Evolutionary conservation across 2,113 vertebrate genomes (phyloP), one percentile per base, ranked within the genome.

Genomic region (Pithys albifrons): DNA sequence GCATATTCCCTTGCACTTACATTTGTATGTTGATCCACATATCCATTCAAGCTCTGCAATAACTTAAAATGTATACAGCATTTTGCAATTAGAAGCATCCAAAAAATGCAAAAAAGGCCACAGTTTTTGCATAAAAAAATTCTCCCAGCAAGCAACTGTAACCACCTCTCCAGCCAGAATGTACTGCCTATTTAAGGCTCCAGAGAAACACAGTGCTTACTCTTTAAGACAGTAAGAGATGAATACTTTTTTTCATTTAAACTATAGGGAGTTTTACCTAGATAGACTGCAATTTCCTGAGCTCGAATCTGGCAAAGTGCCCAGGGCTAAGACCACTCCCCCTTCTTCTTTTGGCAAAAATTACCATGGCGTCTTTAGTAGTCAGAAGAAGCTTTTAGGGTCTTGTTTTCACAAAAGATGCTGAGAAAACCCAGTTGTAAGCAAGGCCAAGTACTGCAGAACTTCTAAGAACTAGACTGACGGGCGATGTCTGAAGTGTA

Each of bases 201-300:
- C 83, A 72, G 59, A 94, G 83, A 89, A 95, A 92, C 62, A 46
- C 43, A 66, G 79, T 2, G 4, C 92, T 83, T 92, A 94, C 86
- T 64, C 83, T 94, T 91, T 76, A 96, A 95, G 92, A 94, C 93
- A 97, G 92, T 93, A 87, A 96, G 91, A 71, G 91, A 96, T 94
- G 82, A 96, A 94, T 91, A 93, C 79, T 91, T 96, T 94, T 96
- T 95, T 96, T 93, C 89, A 95, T 86, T 94, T 93, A 84, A 95
- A 95, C 90, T 96, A 96, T 84, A 94, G 94, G 93, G 90, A 96
- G 88, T 96, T 95, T 93, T 97, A 97, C 91, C 94, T 96, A 96
- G 93, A 97, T 91, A 94, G 95, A 96, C 88, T 94, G 95, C 91
- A 96, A 97, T 97, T 97, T 96, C 96, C 96, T 96, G 96, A 95